Conservation (phyloP, 2,888 invertebrate species). For the Drosophila prostipennis region DNA sequence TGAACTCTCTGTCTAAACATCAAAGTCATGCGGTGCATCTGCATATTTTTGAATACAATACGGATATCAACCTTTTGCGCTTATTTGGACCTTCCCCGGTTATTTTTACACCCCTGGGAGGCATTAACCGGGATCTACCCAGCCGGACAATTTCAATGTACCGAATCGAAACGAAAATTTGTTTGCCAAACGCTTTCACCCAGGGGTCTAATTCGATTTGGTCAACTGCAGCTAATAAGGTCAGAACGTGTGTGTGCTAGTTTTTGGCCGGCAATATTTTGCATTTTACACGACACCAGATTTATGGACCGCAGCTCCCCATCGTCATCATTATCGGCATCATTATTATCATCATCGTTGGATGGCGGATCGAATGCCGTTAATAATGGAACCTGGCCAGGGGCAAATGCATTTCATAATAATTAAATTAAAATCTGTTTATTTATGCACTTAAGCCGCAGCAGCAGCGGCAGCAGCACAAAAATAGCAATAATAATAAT, state of each 20-base stretch:
- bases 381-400: conserved; percentile 65
- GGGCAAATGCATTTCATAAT: conserved; percentile 62
- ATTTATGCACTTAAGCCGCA: conserved; percentile 74
- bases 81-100: too few species aligned
- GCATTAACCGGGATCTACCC: conserved; percentile 26
- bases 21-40: too few species aligned
- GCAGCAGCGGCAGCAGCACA: conserved; percentile 34
- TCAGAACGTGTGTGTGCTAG: conserved; percentile 25
- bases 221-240: conserved; percentile 63
- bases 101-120: conserved; percentile 8
- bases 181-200: conserved; percentile 69
- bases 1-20: neutral
- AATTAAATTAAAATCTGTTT: conserved; percentile 79
- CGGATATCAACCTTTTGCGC: neutral
- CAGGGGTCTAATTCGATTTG: conserved; percentile 73
- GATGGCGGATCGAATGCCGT: conserved; percentile 54
- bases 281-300: conserved; percentile 55
- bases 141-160: conserved; percentile 11
- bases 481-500: conserved; percentile 38
- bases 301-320: conserved; percentile 58
- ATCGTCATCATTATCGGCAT: conserved; percentile 1
- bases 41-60: neutral
- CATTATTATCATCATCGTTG: conserved; percentile 11
- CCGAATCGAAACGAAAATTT: conserved; percentile 40
- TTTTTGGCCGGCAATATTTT: conserved; percentile 29